A percentile compares a stretch with the other conserved stretches of the same genome.
Evolutionary conservation across 2,888 invertebrate species (phyloP).

Genomic region (Ectemnius lituratus): DNA sequence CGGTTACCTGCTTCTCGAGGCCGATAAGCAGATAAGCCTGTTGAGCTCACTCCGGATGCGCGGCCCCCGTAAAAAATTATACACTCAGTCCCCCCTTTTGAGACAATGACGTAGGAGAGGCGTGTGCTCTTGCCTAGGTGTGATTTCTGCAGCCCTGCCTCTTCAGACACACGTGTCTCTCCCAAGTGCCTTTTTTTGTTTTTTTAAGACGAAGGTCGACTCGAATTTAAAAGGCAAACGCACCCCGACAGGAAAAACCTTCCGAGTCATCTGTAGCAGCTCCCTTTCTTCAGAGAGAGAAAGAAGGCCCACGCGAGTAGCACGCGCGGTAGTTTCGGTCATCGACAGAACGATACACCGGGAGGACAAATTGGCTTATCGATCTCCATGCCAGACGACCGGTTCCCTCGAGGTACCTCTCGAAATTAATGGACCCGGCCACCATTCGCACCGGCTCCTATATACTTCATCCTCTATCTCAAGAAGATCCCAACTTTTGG

Average conservation of each 20-base stretch:
- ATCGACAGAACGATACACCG: conserved; percentile 9
- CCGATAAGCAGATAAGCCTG: neutral
- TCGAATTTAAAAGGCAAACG: conserved; percentile 5
- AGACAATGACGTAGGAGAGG: conserved; percentile 6
- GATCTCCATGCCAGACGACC: neutral
- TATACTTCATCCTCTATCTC: too few relatives aligned
- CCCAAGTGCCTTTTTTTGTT: too few relatives aligned
- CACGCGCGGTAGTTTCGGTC: conserved; percentile 11
- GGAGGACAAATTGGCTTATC: conserved; percentile 12
- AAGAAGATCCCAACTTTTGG: too few relatives aligned
- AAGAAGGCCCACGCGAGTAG: conserved; percentile 4
- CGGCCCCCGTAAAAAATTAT: neutral
- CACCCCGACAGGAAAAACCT: neutral
- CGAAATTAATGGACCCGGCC: conserved; percentile 2
- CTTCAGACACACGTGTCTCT: neutral
- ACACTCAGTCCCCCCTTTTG: neutral
- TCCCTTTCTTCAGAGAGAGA: neutral
- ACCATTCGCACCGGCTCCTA: neutral
- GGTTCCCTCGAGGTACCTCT: neutral
- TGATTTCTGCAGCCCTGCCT: neutral
- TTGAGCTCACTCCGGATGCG: neutral
- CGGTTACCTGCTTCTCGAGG: neutral
- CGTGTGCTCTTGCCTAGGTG: neutral
- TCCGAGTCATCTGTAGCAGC: neutral
- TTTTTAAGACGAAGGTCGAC: neutral